Evolutionary conservation across 2,113 vertebrate species (phyloP).

Genomic region (Panthera tigris): DNA sequence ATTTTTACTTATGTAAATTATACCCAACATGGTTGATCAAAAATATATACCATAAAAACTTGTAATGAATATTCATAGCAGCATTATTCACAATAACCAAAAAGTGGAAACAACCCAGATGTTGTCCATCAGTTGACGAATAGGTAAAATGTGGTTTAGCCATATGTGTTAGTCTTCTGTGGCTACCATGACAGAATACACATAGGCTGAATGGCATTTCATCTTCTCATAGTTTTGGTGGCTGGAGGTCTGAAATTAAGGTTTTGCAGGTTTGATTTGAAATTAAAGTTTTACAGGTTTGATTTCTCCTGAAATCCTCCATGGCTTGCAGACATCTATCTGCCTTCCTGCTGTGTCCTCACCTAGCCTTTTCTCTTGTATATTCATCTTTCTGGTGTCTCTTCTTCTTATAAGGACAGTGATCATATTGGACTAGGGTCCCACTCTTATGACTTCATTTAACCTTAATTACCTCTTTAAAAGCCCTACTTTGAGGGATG

Average conservation of each 20-base stretch:
- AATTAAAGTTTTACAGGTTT: neutral
- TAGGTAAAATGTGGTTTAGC: neutral
- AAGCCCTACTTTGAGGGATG: neutral
- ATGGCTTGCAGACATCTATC: neutral
- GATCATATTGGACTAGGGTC: neutral
- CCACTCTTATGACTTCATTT: neutral
- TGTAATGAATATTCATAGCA: neutral
- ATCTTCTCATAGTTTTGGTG: neutral
- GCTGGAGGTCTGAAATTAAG: neutral
- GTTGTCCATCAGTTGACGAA: neutral
- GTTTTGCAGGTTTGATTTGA: neutral
- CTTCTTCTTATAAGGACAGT: neutral
- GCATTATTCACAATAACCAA: neutral
- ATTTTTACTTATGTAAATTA: neutral
- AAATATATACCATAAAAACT: neutral
- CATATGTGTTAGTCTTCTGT: neutral
- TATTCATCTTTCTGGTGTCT: neutral
- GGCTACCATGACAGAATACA: neutral
- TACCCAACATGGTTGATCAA: neutral
- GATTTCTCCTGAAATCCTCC: neutral
- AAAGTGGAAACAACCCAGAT: neutral
- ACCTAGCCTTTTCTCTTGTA: neutral
- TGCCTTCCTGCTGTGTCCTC: neutral
- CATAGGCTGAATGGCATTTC: neutral
- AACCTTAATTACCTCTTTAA: neutral